phyloP scores from a whole-genome alignment of 2,888 invertebrate genomes.

The Alsophila aescularia region DNA sequence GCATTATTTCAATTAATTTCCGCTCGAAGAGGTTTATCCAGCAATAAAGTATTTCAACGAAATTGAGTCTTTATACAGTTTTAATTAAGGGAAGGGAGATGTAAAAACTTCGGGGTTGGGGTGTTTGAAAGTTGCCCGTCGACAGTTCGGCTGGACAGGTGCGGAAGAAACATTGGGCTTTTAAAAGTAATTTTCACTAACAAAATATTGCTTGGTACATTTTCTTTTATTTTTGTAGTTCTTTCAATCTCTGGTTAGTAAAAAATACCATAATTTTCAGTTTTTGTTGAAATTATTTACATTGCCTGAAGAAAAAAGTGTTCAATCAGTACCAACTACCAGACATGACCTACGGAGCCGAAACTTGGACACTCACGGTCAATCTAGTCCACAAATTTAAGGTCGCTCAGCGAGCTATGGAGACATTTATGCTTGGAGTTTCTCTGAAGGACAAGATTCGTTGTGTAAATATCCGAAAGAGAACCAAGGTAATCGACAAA shows the following conservation, averaged over 20 bases:
- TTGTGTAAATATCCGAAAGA: too few species aligned
- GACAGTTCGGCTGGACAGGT: conserved; percentile 4
- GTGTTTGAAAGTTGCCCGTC: conserved; percentile 8
- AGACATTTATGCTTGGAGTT: too few species aligned
- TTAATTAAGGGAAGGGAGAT: conserved; percentile 30
- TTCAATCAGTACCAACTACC: too few species aligned
- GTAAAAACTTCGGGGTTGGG: conserved; percentile 17
- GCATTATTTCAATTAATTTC: conserved; percentile 33
- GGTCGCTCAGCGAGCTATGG: too few species aligned
- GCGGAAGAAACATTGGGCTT: background rate
- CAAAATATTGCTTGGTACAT: background rate
- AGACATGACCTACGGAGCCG: too few species aligned
- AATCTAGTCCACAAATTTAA: too few species aligned
- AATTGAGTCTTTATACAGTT: conserved; percentile 32
- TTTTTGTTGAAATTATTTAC: too few species aligned
- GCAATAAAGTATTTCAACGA: conserved; percentile 22
- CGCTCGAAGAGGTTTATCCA: conserved; percentile 17
- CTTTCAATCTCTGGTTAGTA: background rate
- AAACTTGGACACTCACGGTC: too few species aligned
- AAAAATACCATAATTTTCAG: too few species aligned
- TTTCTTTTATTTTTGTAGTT: background rate
- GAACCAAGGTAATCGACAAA: too few species aligned
- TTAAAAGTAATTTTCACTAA: background rate
- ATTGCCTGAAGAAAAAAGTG: too few species aligned
- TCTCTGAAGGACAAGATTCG: too few species aligned